Evolutionary conservation across 1,140 invertebrate genomes (phyloP).

Genomic region (Ptiloglossa arizonensis): DNA sequence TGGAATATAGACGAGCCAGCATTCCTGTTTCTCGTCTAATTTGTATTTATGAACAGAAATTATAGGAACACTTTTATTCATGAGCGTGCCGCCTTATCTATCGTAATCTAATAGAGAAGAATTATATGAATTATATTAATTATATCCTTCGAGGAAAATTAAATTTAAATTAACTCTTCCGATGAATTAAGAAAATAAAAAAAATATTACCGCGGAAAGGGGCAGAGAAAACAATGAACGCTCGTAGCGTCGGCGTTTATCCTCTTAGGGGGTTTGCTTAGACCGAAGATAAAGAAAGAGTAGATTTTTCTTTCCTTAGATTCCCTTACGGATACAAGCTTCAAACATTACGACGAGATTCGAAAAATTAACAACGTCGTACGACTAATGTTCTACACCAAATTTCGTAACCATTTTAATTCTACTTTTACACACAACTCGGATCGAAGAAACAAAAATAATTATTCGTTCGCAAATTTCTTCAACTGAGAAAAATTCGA

Average conservation of each 20-base stretch:
- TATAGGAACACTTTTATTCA: conserved; percentile 47
- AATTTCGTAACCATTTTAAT: no score
- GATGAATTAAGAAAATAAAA: not conserved
- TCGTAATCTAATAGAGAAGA: conserved; percentile 38
- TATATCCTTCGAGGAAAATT: conserved; percentile 35
- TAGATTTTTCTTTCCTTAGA: no score
- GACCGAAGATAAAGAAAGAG: no score
- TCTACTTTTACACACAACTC: no score
- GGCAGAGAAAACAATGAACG: not conserved
- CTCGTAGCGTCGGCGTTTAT: not conserved
- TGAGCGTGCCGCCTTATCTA: conserved; percentile 24
- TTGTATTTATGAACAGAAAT: conserved; percentile 51
- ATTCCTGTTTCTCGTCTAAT: conserved; percentile 34
- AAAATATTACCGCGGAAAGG: not conserved
- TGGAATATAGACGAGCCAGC: not conserved
- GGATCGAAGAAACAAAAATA: no score
- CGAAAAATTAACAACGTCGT: no score
- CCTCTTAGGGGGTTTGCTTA: no score
- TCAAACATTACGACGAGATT: no score
- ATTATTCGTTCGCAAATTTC: no score
- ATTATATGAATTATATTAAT: conserved; percentile 52
- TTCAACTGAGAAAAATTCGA: no score
- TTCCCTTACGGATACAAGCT: no score
- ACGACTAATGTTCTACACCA: no score
- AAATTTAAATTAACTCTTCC: conserved; percentile 32